These are phyloP conservation scores for Scatophagus argus DNA, from an alignment of 2,113 vertebrate species.

Conservation along the genomic window DNA sequence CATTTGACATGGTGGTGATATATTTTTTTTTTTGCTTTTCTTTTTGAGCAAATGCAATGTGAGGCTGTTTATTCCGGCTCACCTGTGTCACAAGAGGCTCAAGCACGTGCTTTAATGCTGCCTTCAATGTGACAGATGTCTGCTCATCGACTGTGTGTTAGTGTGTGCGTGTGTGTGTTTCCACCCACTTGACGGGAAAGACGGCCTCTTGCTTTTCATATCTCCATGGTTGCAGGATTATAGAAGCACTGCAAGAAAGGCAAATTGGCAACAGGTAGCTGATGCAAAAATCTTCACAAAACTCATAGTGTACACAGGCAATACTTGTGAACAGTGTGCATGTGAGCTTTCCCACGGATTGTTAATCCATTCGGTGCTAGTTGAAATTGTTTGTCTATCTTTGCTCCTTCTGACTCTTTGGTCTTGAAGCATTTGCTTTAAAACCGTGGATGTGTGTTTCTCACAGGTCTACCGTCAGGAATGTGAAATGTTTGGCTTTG, in stretches of 20 bases:
- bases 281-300: slow-evolving; percentile 41
- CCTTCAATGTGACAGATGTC: slow-evolving; percentile 60
- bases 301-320: slow-evolving; percentile 6
- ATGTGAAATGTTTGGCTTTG: slow-evolving; percentile 82
- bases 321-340: slow-evolving; percentile 24
- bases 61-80: slow-evolving; percentile 21
- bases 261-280: slow-evolving; percentile 71
- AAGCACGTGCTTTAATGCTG: slow-evolving; percentile 44
- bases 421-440: slow-evolving; percentile 6
- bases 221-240: slow-evolving; percentile 80
- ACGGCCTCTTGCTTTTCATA: slow-evolving; percentile 71
- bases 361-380: slow-evolving; percentile 54
- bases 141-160: slow-evolving; percentile 50
- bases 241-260: slow-evolving; percentile 57
- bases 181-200: slow-evolving; percentile 65
- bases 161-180: slow-evolving; percentile 30
- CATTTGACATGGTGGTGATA: slow-evolving; percentile 11
- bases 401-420: not conserved
- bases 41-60: slow-evolving; percentile 19
- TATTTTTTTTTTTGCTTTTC: slow-evolving; percentile 15
- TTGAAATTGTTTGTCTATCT: slow-evolving; percentile 3
- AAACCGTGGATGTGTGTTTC: slow-evolving; percentile 1
- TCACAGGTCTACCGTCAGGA: slow-evolving; percentile 83
- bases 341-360: slow-evolving; percentile 27
- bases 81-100: slow-evolving; percentile 37